Evolutionary conservation across 2,888 invertebrate species (phyloP), one percentile per base, ranked within the genome.

Genomic region (Exocentrus adspersus): DNA sequence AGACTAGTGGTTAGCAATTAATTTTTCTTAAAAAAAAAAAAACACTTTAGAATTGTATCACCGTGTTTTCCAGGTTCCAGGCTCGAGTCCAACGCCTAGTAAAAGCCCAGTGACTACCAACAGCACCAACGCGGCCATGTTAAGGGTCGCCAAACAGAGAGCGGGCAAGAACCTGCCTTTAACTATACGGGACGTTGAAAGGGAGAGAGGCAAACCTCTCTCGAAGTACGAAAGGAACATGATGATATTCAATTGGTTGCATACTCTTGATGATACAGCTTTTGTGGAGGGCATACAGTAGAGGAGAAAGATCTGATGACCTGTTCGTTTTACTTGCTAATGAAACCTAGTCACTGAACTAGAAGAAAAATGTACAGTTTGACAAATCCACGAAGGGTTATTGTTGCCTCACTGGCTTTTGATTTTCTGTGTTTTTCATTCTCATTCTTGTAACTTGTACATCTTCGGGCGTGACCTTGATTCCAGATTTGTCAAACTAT

Each of bases 241-340:
- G 90, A 94, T 95, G 92, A 95, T 95, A 62, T 95, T 95, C 84
- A 95, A 95, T 82, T 96, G 95, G 95, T 86, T 96, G 1, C 94
- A 95, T 80, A 93, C 93, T 1, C 85, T 95, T 16, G 93, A 94
- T 78, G 93, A 94, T 71, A 87, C 88, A 0, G 87, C 87, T 28
- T 85, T 84, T 68, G 82, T 82, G 24, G 87, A 86, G 73, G 84
- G 83, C 1, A 78, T 83, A 45, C 82, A 82, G 69, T 83, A 75
- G 20, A 53, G 16, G n/a, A n/a, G 19, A 41, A 52, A 12, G 1
- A 2, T 41, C 19, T 19, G 10, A n/a, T 9, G 24, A 24, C 12
- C 37, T 24, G 24, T 46, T 16, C 19, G 16, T 24, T 43, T 54
- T 43, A 24, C 43, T 43, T 43, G 30, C n/a, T 43, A 43, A 24